Evolutionary conservation across 2,888 invertebrate species (phyloP).

Genomic region (Seira sanloemensis): DNA sequence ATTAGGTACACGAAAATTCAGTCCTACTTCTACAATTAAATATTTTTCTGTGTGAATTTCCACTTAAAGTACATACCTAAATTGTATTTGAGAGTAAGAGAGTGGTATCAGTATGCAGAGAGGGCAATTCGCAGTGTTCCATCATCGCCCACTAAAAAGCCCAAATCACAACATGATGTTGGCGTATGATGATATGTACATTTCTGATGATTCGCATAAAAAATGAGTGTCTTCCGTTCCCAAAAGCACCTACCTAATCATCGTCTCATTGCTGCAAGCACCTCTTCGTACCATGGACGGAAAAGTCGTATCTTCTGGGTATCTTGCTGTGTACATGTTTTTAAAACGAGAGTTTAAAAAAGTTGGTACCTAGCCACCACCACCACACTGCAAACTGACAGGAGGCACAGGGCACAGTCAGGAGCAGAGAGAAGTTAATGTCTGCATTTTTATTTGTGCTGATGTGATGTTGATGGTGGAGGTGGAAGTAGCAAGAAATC

Average conservation of each 20-base stretch:
- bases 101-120: no score
- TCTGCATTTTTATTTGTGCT: background rate
- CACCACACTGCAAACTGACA: background rate
- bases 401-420: background rate
- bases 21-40: background rate
- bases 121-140: background rate
- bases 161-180: background rate
- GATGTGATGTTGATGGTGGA: background rate
- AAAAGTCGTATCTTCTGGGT: background rate
- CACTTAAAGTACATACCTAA: background rate
- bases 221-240: background rate
- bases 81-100: background rate
- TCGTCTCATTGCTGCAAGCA: background rate
- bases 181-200: background rate
- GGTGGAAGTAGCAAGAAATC: background rate
- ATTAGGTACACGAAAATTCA: background rate
- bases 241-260: background rate
- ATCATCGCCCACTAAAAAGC: background rate
- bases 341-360: background rate
- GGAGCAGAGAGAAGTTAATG: background rate
- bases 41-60: background rate
- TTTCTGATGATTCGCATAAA: background rate
- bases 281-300: background rate
- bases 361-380: background rate
- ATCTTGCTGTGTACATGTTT: background rate